Evolutionary conservation across 2,888 invertebrate genomes (phyloP).

Genomic region (Diadromus collaris): DNA sequence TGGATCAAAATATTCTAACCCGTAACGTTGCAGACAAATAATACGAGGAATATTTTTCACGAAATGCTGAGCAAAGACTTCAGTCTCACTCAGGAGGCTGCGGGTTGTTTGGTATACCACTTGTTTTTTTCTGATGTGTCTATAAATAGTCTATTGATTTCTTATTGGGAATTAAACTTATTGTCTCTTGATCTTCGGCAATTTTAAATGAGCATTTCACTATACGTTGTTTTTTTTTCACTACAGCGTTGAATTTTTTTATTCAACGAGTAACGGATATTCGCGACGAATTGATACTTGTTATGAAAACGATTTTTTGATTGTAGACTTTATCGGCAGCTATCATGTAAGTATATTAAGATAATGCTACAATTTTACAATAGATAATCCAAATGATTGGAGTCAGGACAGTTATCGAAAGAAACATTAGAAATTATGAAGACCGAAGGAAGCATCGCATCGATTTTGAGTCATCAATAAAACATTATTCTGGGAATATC

Average conservation of each 20-base stretch:
- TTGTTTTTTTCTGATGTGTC: neutral
- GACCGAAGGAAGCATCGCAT: too few species aligned
- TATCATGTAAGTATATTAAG: constrained; percentile 31
- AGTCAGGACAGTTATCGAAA: too few species aligned
- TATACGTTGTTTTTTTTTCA: constrained; percentile 17
- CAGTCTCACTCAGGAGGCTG: neutral
- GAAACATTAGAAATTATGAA: too few species aligned
- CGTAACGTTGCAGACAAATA: constrained; percentile 23
- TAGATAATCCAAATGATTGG: constrained; percentile 3
- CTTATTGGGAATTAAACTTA: constrained; percentile 1
- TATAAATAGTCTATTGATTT: neutral
- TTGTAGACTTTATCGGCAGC: constrained; percentile 31
- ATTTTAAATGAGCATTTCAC: constrained; percentile 15
- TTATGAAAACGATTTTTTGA: neutral
- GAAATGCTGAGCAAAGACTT: neutral
- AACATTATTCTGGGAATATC: too few species aligned
- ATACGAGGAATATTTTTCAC: constrained; percentile 21
- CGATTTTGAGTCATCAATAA: too few species aligned
- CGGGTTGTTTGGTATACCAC: neutral
- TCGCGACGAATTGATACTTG: neutral
- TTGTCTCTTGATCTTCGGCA: constrained; percentile 23
- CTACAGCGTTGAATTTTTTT: constrained; percentile 20
- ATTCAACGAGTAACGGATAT: neutral
- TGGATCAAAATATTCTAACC: neutral
- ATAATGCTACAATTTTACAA: constrained; percentile 46